A percentile compares a stretch with the other conserved stretches of the same genome.
phyloP scores from a whole-genome alignment of 1,140 invertebrate species.

The Hetaerina americana region DNA sequence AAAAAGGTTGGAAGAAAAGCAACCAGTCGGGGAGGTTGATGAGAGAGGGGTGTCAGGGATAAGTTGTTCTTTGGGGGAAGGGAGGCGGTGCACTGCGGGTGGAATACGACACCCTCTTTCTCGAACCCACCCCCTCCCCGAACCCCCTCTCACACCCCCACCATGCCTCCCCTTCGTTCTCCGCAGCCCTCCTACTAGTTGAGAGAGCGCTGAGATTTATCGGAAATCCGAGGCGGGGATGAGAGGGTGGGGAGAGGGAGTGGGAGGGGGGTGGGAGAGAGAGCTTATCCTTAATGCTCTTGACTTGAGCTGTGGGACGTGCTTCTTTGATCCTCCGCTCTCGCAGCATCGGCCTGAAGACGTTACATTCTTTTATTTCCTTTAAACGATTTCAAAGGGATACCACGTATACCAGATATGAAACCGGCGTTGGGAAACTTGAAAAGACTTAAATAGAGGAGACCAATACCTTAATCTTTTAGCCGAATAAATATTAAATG shows the following conservation, averaged over 20 bases:
- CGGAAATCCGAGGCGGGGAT: neutral
- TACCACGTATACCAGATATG: neutral
- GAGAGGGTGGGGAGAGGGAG: neutral
- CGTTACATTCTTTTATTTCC: neutral
- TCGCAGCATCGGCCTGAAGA: neutral
- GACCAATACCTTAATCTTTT: no score
- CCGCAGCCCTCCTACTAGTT: neutral
- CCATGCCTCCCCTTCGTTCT: neutral
- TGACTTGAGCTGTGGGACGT: neutral
- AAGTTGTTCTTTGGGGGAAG: no score
- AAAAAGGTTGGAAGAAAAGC: no score
- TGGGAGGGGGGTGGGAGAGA: neutral
- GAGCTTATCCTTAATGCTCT: neutral
- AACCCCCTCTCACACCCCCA: neutral
- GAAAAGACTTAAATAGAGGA: neutral
- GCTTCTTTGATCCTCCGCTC: neutral
- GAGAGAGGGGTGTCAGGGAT: no score
- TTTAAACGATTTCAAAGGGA: neutral
- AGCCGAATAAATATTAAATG: no score
- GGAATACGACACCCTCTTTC: neutral
- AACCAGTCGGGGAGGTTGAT: no score
- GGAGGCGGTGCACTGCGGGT: no score
- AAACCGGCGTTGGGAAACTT: neutral
- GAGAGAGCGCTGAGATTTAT: neutral
- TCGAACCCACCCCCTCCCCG: neutral